Base-by-base conservation (phyloP, 64 coral and sea anemone species). In the Stichodactyla mertensii region DNA sequence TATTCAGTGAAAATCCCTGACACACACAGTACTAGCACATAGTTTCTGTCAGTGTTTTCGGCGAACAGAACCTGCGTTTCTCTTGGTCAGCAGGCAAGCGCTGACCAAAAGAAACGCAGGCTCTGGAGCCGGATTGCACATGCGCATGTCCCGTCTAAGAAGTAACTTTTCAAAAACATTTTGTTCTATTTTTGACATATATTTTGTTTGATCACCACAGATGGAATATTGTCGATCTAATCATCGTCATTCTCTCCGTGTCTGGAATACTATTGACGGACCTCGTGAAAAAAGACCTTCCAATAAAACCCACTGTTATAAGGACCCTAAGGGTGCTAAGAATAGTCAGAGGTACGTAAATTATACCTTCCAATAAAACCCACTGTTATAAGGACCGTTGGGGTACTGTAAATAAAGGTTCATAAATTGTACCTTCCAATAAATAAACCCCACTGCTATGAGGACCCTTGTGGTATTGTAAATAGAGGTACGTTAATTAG, bases 161-260 rank as follows among this genome's bases (percentile, higher is more conserved):
- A n/a, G 5, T 22, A 18, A 66, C 4, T 8, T 66, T 66, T 22
- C 23, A 66, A 66, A 61, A 61, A 16, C 14, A 61, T 16, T 61
- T 61, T 15, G 1, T 1, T 61, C 13, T 61, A 16, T 61, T 61
- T 15, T 13, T 61, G 22, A 66, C 19, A 66, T 66, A n/a, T 57
- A 57, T 15, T 55, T 28, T 53, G 12, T 64, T 55, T 77, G 28
- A 61, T 54, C 18, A 26, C 71, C 10, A 2, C 19, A 99, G 97
- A 80, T 99, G 97, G 97, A 99, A 99, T 81, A 78, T 99, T 3
- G 83, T 99, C 52, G 97, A 99, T 57, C 56, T 99, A 10, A 20
- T 95, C 22, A 92, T 99, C 55, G 97, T 99, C 12, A 70, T 94
- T 18, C 82, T 99, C 20, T 95, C 97, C 16, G 83, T 99, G 22